Conservation (phyloP, 1,140 invertebrate genomes). For the Zelostemma sp. region DNA sequence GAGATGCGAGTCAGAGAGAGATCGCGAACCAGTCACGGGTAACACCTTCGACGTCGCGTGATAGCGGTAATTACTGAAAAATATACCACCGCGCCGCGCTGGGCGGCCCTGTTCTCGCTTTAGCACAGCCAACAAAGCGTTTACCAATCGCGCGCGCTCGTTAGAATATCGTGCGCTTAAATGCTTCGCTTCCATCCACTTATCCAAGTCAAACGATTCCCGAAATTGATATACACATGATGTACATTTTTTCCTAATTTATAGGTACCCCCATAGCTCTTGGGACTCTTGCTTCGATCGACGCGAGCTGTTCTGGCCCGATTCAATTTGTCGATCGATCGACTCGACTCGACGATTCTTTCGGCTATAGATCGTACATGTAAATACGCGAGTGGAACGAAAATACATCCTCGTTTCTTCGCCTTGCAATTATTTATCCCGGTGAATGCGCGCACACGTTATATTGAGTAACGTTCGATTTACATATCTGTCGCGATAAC, state of each 20-base stretch:
- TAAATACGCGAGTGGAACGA: neutral
- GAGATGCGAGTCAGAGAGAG: slow-evolving; percentile 8
- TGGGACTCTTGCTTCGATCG: too few species aligned
- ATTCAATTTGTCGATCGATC: too few species aligned
- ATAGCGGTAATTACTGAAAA: slow-evolving; percentile 67
- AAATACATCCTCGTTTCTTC: neutral
- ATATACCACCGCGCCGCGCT: slow-evolving; percentile 47
- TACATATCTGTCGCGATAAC: slow-evolving; percentile 1
- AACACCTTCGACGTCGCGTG: slow-evolving; percentile 67
- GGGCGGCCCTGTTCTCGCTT: slow-evolving; percentile 59
- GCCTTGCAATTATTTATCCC: neutral
- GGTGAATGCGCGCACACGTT: neutral
- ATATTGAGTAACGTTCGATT: neutral
- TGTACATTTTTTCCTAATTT: neutral
- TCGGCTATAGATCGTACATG: too few species aligned
- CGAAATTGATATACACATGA: slow-evolving; percentile 1
- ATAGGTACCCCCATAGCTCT: too few species aligned
- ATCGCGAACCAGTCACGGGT: slow-evolving; percentile 4
- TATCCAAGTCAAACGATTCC: slow-evolving; percentile 16
- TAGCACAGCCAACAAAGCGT: slow-evolving; percentile 59
- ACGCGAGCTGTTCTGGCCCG: too few species aligned
- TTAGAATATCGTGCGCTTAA: slow-evolving; percentile 64
- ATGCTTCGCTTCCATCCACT: slow-evolving; percentile 52
- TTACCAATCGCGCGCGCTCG: slow-evolving; percentile 54
- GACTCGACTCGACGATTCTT: too few species aligned